Evolutionary conservation across 2,113 vertebrate species (phyloP).

Genomic region (Apaloderma vittatum): DNA sequence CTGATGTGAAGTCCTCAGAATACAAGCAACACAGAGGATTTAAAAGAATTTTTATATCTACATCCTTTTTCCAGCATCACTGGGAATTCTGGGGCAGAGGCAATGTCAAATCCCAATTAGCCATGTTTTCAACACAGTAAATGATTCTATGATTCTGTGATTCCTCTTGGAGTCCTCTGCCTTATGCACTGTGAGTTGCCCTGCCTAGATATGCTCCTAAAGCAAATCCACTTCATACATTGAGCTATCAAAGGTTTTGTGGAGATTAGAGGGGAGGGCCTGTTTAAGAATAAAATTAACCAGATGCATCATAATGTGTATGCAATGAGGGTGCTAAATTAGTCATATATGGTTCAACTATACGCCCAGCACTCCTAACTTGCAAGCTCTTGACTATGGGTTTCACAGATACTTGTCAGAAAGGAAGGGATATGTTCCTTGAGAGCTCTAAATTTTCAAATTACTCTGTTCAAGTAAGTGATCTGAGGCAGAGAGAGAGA

Average conservation of each 20-base stretch:
- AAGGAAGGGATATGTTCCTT: background rate
- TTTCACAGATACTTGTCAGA: background rate
- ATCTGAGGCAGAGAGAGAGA: background rate
- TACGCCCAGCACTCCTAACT: background rate
- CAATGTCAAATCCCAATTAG: background rate
- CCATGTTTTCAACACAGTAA: background rate
- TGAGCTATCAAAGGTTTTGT: background rate
- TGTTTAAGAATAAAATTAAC: background rate
- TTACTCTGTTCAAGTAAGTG: background rate
- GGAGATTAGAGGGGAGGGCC: background rate
- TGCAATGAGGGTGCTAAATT: background rate
- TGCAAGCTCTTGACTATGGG: background rate
- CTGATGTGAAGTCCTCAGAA: background rate
- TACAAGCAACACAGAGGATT: background rate
- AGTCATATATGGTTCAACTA: background rate
- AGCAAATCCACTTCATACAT: background rate
- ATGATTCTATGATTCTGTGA: no score
- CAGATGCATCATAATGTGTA: background rate
- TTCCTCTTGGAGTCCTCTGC: background rate
- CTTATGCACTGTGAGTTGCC: background rate
- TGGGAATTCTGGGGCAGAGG: background rate
- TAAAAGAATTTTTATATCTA: background rate
- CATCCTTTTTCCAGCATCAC: background rate
- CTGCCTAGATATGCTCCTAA: background rate
- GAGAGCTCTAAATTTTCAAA: background rate